These are phyloP conservation scores for Hirundo rustica DNA, from an alignment of 2,797 vertebrate species.

Conservation along the genomic window DNA sequence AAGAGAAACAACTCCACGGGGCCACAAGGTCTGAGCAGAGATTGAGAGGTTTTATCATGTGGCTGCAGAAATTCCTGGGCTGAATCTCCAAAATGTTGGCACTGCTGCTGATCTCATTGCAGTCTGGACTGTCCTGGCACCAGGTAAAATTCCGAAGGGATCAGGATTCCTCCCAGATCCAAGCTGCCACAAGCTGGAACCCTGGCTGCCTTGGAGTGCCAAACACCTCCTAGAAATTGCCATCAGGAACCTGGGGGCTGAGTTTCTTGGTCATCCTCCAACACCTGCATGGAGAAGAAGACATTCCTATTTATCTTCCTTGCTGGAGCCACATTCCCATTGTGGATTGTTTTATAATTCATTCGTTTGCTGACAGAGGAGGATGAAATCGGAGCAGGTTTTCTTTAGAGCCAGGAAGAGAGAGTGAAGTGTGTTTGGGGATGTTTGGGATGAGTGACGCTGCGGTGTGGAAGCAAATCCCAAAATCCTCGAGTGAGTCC, in stretches of 20 bases:
- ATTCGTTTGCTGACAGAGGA: not conserved
- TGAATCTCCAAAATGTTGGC: not conserved
- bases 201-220: too few species aligned
- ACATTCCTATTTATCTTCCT: not conserved
- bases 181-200: too few species aligned
- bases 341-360: not conserved
- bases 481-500: not conserved
- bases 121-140: not conserved
- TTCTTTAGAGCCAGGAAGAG: not conserved
- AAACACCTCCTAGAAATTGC: too few species aligned
- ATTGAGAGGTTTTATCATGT: not conserved
- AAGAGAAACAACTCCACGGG: not conserved
- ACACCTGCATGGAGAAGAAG: not conserved
- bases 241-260: not conserved
- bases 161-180: too few species aligned
- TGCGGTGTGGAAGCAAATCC: not conserved
- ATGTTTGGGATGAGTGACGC: not conserved
- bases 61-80: too few species aligned
- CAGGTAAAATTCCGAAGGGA: too few species aligned
- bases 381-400: not conserved
- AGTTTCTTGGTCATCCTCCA: not conserved
- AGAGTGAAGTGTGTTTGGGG: not conserved
- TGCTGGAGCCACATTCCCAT: not conserved
- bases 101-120: not conserved
- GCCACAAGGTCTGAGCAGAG: accelerated